Percentiles rank a stretch among this genome's conserved stretches.
These are phyloP conservation scores for Drosophila neonasuta DNA, from an alignment of 2,888 invertebrate species.

Conservation along the genomic window DNA sequence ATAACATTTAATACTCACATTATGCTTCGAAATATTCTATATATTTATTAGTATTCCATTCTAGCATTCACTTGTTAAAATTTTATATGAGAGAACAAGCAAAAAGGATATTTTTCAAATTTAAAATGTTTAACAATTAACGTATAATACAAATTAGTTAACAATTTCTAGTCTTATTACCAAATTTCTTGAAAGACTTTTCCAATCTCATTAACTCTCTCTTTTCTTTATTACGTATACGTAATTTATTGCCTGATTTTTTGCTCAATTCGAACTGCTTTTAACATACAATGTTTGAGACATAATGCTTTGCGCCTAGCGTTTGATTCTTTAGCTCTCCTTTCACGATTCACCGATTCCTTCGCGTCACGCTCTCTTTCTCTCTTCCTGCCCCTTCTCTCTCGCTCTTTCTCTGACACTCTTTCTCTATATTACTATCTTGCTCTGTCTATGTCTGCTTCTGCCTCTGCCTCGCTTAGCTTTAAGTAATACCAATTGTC, in stretches of 20 bases:
- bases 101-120: too few relatives aligned
- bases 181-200: too few relatives aligned
- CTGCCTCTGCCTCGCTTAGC: constrained; percentile 51
- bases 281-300: constrained; percentile 9
- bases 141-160: too few relatives aligned
- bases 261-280: neutral
- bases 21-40: too few relatives aligned
- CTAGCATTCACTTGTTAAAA: too few relatives aligned
- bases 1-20: too few relatives aligned
- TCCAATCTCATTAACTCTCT: neutral
- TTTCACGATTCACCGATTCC: constrained; percentile 9
- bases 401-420: constrained; percentile 18
- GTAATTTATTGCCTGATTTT: constrained; percentile 15
- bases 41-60: too few relatives aligned
- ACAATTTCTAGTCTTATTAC: too few relatives aligned
- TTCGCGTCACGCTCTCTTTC: constrained; percentile 15
- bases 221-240: neutral
- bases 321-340: constrained; percentile 17
- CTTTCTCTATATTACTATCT: constrained; percentile 19
- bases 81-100: too few relatives aligned
- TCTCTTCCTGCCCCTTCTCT: constrained; percentile 18
- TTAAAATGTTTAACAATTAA: too few relatives aligned
- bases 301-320: constrained; percentile 24
- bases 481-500: constrained; percentile 14
- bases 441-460: constrained; percentile 30